Conservation (phyloP, 35 echinoderm and acorn worm genomes). For the Nesometra sesokonis region DNA sequence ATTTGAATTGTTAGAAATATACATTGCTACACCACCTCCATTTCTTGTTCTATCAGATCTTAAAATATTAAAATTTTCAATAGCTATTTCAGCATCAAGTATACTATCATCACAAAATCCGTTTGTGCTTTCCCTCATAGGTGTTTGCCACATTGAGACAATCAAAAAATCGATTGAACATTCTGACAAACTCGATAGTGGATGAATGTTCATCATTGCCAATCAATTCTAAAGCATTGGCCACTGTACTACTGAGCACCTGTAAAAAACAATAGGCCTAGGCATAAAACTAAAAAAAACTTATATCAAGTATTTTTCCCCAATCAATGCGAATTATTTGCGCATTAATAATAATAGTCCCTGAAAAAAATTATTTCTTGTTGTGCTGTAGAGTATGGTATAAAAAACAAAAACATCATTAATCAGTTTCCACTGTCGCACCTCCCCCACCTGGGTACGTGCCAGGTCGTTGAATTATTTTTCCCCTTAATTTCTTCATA, state of each 20-base stretch:
- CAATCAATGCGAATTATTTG: too few relatives aligned
- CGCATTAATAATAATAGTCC: too few relatives aligned
- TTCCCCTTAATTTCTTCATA: too few relatives aligned
- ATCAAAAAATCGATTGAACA: slow-evolving; percentile 24
- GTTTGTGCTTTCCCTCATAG: neutral
- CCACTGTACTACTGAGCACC: slow-evolving; percentile 15
- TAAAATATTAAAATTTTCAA: neutral
- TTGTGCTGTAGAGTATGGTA: too few relatives aligned
- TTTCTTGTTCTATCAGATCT: slow-evolving; percentile 3
- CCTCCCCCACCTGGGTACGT: too few relatives aligned
- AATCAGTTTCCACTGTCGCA: too few relatives aligned
- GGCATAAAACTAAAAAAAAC: neutral
- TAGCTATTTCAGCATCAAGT: neutral
- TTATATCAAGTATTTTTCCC: neutral
- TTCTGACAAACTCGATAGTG: neutral
- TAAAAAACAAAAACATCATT: too few relatives aligned
- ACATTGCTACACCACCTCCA: neutral
- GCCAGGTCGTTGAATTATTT: too few relatives aligned
- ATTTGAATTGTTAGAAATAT: neutral
- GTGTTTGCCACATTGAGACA: neutral
- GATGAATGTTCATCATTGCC: neutral
- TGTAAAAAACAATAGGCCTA: neutral
- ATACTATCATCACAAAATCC: neutral
- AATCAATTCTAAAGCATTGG: slow-evolving; percentile 8
- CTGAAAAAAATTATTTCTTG: too few relatives aligned